These are phyloP conservation scores for Centropus bengalensis DNA, from an alignment of 2,113 vertebrate species.

Conservation along the genomic window DNA sequence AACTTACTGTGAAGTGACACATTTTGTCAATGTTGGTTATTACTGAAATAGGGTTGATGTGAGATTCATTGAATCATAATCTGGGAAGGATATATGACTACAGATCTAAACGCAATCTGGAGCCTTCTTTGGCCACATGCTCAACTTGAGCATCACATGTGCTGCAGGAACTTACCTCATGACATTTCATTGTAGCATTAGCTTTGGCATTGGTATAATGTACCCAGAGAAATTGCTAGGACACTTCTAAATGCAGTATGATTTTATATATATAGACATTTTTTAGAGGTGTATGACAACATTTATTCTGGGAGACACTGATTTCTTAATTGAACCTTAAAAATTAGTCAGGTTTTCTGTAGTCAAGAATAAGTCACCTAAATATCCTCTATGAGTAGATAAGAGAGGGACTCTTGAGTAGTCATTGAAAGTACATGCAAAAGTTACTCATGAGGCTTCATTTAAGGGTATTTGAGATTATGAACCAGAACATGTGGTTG, in stretches of 20 bases:
- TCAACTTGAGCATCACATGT: background rate
- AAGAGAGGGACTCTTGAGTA: background rate
- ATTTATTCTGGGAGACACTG: background rate
- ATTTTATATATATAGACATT: background rate
- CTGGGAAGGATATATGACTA: background rate
- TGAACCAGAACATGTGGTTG: background rate
- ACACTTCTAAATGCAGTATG: background rate
- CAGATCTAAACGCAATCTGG: conserved; percentile 8
- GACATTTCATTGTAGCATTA: background rate
- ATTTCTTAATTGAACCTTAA: background rate
- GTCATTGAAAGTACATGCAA: background rate
- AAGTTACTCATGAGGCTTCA: background rate
- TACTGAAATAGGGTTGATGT: background rate
- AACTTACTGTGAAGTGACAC: background rate
- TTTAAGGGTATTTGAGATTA: background rate
- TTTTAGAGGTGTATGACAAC: background rate
- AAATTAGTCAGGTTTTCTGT: background rate
- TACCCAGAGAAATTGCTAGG: background rate
- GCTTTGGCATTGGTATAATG: background rate
- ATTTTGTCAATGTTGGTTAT: background rate
- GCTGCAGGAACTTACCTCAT: background rate
- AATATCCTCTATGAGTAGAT: background rate
- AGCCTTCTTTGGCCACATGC: background rate
- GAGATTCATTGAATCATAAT: conserved; percentile 27
- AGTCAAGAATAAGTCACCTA: background rate